Base-by-base conservation (phyloP, 2,888 invertebrate species). In the Pediacus dermestoides region DNA sequence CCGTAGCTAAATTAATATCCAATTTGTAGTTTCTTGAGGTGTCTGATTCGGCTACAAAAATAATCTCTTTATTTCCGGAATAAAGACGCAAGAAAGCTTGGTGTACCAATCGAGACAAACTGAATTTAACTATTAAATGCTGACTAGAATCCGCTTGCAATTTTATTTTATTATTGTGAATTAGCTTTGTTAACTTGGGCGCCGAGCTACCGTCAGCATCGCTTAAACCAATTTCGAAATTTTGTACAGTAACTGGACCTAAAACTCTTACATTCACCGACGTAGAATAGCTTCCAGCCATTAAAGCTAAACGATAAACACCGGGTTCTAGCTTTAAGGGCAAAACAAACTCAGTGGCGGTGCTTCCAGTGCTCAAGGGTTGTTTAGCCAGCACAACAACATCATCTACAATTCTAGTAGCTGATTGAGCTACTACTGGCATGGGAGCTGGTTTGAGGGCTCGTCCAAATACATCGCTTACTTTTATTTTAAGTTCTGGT, bases 1-100 rank as follows among this genome's bases (percentile, higher is more conserved):
- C 90, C 57, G 82, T 81, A 9, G 83, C 83, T 52, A 88, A 80
- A 25, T 80, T 76, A 27, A 97, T 78, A 62, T 95, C 94, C 48
- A 95, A 86, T 71, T 89, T 91, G 69, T 96, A 95, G 0, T 80
- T 71, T 59, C 81, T 81, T 34, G 75, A 71, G 45, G 72, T 72
- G 62, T 94, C 94, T 2, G 85, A 83, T 64, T 96, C 95, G 1
- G 95, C 91, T 2, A 97, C 88, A 66, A 92, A 96, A 56, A 94
- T 83, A 31, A 93, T 87, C 73, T 97, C 97, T 43, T 83, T 81
- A 34, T 74, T 72, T 9, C 71, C 70, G 53, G 86, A 79, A 22
- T 78, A 77, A 27, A 95, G 75, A 31, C 88, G 78, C 14, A 94
- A 80, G 67, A 95, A 95, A 0, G 89, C 88, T 70, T 93, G 91